Base-by-base conservation (phyloP, 1,140 invertebrate genomes). In the Drosophila nannoptera region DNA sequence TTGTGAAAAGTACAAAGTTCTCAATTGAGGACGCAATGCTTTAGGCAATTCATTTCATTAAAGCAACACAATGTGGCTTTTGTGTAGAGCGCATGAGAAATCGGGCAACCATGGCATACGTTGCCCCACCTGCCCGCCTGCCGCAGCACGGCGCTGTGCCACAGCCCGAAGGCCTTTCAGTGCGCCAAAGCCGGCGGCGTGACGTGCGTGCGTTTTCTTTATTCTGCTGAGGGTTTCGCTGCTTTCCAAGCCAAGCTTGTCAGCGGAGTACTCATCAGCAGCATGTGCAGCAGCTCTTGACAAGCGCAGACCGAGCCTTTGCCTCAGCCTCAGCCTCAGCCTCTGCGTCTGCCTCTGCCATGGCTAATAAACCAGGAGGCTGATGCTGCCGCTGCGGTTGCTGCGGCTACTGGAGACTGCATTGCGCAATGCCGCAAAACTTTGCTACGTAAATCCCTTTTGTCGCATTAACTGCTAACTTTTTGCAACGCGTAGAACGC, bases 391-490 rank as follows among this genome's bases (percentile, higher is more conserved):
- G 45, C 45, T 46, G 45, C 29, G 42, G 52, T 7, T 22, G n/a
- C 45, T 55, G 58, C 11, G 58, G 9, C 45, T 43, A 62, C 70
- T 70, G 67, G 69, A 61, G 70, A 81, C 78, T 82, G 78, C 78
- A 82, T 69, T 82, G 78, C 78, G 78, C 68, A 71, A 71, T 66
- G 68, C 72, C 72, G 68, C 80, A 81, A 73, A 82, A 82, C 67
- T 82, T 82, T 78, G 78, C 72, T 69, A 78, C 78, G 77, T 73
- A 84, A 84, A 84, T 84, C 80, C 80, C 80, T 68, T 84, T 84
- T 84, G 80, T 86, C 80, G 80, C 81, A 84, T 84, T 84, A 84
- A 84, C 80, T 84, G 78, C 75, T 75, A 82, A 83, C 80, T 83
- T 84, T 81, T 84, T 84, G 75, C 73, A 68, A 70, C 56, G 72